A percentile compares a stretch with the other conserved stretches of the same genome.
Evolutionary conservation across 2,113 vertebrate species (phyloP).

Genomic region (Sander vitreus): DNA sequence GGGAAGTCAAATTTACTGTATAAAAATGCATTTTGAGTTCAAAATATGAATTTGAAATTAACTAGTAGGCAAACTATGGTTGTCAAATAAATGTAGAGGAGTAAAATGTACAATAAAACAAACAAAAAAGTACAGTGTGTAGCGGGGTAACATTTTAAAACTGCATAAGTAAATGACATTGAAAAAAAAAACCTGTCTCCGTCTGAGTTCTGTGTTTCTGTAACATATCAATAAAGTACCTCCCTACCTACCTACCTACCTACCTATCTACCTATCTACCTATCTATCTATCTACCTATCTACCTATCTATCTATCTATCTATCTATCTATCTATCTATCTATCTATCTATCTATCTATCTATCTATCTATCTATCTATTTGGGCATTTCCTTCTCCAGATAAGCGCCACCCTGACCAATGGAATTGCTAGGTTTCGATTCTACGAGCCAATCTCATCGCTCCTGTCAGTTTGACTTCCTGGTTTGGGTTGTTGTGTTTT

Average conservation of each 20-base stretch:
- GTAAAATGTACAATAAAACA: not conserved
- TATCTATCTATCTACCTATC: no score
- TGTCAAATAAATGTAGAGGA: not conserved
- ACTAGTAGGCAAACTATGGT: not conserved
- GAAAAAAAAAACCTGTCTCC: not conserved
- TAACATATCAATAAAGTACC: no score
- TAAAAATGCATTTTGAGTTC: not conserved
- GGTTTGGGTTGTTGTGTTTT: constrained; percentile 44
- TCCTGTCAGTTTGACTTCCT: constrained; percentile 41
- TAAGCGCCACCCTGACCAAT: constrained; percentile 45
- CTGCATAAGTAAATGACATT: not conserved
- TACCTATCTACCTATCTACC: no score
- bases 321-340: no score
- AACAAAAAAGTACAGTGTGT: not conserved
- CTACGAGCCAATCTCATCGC: constrained; percentile 33
- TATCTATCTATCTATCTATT: no score
- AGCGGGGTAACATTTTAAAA: not conserved
- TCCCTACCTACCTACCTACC: no score
- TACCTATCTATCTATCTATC: no score
- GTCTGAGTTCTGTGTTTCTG: not conserved
- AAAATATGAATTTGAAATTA: not conserved
- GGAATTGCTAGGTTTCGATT: not conserved
- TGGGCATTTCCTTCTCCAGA: not conserved
- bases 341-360: no score
- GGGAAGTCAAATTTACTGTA: not conserved